phyloP scores from a whole-genome alignment of 23 tunicate species.

The Diplosoma virens region DNA sequence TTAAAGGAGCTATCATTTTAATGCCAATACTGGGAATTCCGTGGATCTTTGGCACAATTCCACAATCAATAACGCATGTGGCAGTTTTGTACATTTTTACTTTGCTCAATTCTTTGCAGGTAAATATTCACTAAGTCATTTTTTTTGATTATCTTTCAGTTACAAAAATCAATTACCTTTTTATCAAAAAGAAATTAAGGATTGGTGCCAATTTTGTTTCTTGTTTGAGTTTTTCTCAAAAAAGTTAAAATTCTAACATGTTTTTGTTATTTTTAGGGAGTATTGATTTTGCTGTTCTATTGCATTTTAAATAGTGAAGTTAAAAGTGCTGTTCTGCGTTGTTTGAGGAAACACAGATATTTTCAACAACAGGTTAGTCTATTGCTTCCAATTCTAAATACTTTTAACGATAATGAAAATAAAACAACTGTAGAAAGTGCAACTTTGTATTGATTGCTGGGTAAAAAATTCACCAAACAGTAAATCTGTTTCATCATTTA shows the following conservation, averaged over 20 bases:
- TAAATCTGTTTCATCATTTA: too few relatives aligned
- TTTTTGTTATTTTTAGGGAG: constrained; percentile 44
- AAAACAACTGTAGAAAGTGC: too few relatives aligned
- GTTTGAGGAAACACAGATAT: constrained; percentile 22
- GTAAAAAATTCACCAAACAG: too few relatives aligned
- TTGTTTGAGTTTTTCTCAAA: not conserved
- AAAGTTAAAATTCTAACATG: not conserved
- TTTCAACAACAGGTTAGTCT: constrained; percentile 31
- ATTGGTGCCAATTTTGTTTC: not conserved
- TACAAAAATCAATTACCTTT: not conserved
- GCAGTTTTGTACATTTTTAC: constrained; percentile 58
- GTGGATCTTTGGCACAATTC: constrained; percentile 75
- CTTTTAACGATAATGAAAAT: too few relatives aligned
- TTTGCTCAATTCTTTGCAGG: constrained; percentile 71
- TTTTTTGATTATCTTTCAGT: not conserved
- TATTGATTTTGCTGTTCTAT: constrained; percentile 68
- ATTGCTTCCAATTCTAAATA: too few relatives aligned
- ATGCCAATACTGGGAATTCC: constrained; percentile 89
- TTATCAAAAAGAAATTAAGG: not conserved
- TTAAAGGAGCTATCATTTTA: constrained; percentile 65
- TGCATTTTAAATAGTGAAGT: constrained; percentile 72
- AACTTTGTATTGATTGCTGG: too few relatives aligned
- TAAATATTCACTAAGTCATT: not conserved
- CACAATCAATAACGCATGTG: constrained; percentile 61
- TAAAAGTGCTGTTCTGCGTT: constrained; percentile 32